phyloP scores from a whole-genome alignment of 2,113 vertebrate species.

The Isichthys henryi region DNA sequence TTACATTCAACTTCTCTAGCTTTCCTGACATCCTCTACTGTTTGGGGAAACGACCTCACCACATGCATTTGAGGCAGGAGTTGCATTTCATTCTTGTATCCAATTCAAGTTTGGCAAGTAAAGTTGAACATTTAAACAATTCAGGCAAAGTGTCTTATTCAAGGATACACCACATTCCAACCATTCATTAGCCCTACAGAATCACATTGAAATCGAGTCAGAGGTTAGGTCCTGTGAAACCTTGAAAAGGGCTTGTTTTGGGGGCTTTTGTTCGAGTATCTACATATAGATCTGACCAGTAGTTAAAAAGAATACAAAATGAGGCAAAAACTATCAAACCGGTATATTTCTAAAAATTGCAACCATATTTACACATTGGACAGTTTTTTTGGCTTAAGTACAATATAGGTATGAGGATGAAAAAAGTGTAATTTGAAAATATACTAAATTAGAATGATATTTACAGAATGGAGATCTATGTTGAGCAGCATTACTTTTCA shows the following conservation, averaged over 20 bases:
- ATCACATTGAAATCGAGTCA: not conserved
- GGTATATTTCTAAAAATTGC: slow-evolving; percentile 44
- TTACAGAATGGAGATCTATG: slow-evolving; percentile 31
- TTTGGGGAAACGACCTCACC: not conserved
- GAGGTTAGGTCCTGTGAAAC: not conserved
- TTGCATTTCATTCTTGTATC: not conserved
- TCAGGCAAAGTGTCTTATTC: not conserved
- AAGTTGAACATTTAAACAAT: not conserved
- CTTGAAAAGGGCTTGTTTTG: not conserved
- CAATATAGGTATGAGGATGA: not conserved
- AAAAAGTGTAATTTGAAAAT: slow-evolving; percentile 10
- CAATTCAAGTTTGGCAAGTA: not conserved
- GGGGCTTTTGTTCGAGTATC: not conserved
- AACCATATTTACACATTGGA: not conserved
- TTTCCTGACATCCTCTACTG: not conserved
- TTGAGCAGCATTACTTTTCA: slow-evolving; percentile 51
- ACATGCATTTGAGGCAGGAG: not conserved
- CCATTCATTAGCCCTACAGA: not conserved
- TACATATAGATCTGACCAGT: not conserved
- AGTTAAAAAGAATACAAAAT: not conserved
- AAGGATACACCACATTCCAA: not conserved
- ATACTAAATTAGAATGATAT: not conserved
- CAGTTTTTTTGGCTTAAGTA: not conserved
- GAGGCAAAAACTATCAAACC: slow-evolving; percentile 21
- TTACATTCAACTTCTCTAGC: not conserved